A percentile compares a stretch with the other conserved stretches of the same genome.
Conservation (phyloP, 2,888 invertebrate genomes). For the Molorchus minor region DNA sequence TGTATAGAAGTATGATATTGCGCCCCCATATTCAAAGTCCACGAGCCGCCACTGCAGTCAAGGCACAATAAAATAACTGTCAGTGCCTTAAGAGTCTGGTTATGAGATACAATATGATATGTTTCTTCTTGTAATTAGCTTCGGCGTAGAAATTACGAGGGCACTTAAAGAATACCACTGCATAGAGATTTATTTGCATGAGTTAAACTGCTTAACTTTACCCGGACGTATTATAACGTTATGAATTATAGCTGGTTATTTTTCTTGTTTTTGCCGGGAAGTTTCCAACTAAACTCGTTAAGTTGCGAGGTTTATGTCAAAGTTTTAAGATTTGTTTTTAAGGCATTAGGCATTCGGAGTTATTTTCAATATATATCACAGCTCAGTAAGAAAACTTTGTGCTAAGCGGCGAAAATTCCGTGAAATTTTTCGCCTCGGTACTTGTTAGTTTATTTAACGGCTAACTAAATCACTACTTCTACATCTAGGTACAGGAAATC, state of each 20-base stretch:
- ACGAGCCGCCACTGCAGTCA: too few relatives aligned
- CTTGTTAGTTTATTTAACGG: too few relatives aligned
- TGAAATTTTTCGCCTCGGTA: too few relatives aligned
- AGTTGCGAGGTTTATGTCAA: conserved; percentile 23
- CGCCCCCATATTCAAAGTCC: too few relatives aligned
- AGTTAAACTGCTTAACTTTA: conserved; percentile 33
- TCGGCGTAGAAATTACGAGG: conserved; percentile 8
- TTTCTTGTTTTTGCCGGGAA: conserved; percentile 28
- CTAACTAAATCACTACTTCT: too few relatives aligned
- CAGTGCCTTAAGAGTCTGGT: too few relatives aligned
- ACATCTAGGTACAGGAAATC: too few relatives aligned
- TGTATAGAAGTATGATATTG: too few relatives aligned
- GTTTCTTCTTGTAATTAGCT: conserved; percentile 8
- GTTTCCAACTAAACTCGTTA: conserved; percentile 22
- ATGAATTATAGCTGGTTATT: conserved; percentile 30
- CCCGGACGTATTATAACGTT: conserved; percentile 29
- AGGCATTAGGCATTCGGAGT: conserved; percentile 17
- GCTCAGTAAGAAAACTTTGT: not conserved
- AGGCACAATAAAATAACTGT: not conserved
- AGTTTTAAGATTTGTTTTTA: conserved; percentile 27
- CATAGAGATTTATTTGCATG: conserved; percentile 25
- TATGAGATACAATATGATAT: too few relatives aligned
- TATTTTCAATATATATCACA: conserved; percentile 13
- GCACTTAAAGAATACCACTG: conserved; percentile 16
- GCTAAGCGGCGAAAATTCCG: too few relatives aligned